Base-by-base conservation (phyloP, 2,797 vertebrate genomes). In the Poeciliopsis turneri region DNA sequence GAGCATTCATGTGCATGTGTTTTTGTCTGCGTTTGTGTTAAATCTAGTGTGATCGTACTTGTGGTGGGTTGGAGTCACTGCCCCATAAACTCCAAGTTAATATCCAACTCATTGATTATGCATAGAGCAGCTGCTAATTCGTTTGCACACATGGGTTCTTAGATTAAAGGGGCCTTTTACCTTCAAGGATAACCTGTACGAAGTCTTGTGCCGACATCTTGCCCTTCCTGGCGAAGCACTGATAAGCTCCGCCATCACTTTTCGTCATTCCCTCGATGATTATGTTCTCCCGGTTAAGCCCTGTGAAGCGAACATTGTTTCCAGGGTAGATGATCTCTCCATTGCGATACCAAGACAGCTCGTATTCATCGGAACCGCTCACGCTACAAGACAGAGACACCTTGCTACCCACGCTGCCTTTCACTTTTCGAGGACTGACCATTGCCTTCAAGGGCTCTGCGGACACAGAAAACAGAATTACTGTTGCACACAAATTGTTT, bases 181-280 rank as follows among this genome's bases (percentile, higher is more conserved):
- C 98, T 97, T 99, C 98, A 3, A 99, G 96, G 75, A 98, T 95
- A 93, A 99, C 98, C 91, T 98, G 97, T 86, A 98, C 98, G 77
- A 98, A 97, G 90, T 99, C 98, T 91, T 99, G 98, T n/a, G 98
- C 98, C 0, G 98, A 99, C 96, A 98, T 98, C 90, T 97, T 98
- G 89, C 96, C 96, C 86, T 97, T 97, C 82, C 97, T 96, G 82
- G 97, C 97, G 18, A 99, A 99, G 92, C 98, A 99, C 93, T 99
- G 98, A 93, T 99, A 99, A 1, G 98, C 97, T 1, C 98, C 98
- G 1, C 97, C 98, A 0, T 99, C 98, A 6, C 98, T 99, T 94
- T 98, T 99, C 25, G 97, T 97, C 97, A 99, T 98, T 85, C 97
- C 98, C 73, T 99, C 98, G 97, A 99, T 99, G 86, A 98, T 95